Evolutionary conservation across 2,113 vertebrate species (phyloP).

Genomic region (Xiphorhynchus elegans): DNA sequence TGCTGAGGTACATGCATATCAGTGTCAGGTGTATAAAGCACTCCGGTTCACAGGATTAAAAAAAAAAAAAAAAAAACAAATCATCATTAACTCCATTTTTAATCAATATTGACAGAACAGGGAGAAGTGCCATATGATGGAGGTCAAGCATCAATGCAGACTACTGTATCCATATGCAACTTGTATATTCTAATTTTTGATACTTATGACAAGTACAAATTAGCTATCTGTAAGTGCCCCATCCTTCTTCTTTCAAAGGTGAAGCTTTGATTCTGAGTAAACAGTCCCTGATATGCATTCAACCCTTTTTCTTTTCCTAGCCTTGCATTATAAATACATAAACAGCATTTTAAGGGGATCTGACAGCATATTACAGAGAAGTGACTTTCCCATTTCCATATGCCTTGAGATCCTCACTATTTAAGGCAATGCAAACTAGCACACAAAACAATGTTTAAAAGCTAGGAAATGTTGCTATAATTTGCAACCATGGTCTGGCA

Average conservation of each 20-base stretch:
- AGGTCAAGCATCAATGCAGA: not conserved
- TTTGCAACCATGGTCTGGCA: not conserved
- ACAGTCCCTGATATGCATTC: not conserved
- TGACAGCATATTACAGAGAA: not conserved
- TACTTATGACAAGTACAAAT: not conserved
- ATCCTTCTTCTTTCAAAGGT: not conserved
- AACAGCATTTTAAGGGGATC: fast-evolving
- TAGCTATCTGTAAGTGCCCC: not conserved
- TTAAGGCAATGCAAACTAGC: not conserved
- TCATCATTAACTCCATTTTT: not conserved
- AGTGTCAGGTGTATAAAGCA: not conserved
- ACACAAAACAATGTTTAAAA: not conserved
- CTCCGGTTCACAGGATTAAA: not conserved
- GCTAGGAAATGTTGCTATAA: not conserved
- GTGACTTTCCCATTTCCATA: not conserved
- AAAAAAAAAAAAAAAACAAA: not conserved
- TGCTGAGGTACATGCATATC: not conserved
- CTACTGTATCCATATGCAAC: fast-evolving
- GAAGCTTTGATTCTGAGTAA: not conserved
- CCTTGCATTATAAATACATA: not conserved
- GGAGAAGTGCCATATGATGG: fast-evolving
- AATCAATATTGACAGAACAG: not conserved
- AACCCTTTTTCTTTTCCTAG: not conserved
- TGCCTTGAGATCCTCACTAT: not conserved
- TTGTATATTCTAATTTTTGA: not conserved